These are phyloP conservation scores for Tachypleus tridentatus DNA, from an alignment of 1,140 invertebrate genomes.

Conservation along the genomic window DNA sequence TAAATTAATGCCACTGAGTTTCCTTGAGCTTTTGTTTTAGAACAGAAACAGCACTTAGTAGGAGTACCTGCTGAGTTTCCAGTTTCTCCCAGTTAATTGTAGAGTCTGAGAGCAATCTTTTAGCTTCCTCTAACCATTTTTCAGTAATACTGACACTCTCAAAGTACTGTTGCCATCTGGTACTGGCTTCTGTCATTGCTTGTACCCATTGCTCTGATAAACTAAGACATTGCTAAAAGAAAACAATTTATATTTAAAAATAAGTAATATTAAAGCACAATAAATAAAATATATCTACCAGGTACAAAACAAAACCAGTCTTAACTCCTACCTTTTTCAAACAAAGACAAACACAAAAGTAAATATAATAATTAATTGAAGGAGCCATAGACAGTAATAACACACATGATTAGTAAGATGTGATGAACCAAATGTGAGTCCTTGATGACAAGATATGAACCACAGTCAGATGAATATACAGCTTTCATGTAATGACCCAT, in stretches of 20 bases:
- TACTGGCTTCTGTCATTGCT: constrained; percentile 55
- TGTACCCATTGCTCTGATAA: constrained; percentile 56
- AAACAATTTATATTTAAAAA: not conserved
- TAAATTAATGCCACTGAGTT: too few relatives aligned
- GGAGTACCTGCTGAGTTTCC: constrained; percentile 25
- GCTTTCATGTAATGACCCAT: too few relatives aligned
- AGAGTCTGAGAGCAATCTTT: constrained; percentile 64
- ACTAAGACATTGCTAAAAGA: constrained; percentile 12
- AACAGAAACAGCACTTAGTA: not conserved
- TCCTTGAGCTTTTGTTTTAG: too few relatives aligned
- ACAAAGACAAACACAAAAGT: too few relatives aligned
- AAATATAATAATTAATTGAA: constrained; percentile 2
- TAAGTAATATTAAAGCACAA: not conserved
- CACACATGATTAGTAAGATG: not conserved
- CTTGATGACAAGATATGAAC: too few relatives aligned
- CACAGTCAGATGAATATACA: too few relatives aligned
- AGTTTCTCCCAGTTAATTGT: constrained; percentile 64
- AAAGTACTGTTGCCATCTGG: constrained; percentile 73
- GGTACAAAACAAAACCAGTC: too few relatives aligned
- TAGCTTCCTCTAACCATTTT: constrained; percentile 73
- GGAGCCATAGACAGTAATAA: not conserved
- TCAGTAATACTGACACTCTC: constrained; percentile 62
- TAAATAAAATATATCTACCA: not conserved
- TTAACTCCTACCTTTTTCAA: too few relatives aligned
- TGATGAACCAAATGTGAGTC: too few relatives aligned